Evolutionary conservation across 2,888 invertebrate genomes (phyloP).

Genomic region (Ectemnius continuus): DNA sequence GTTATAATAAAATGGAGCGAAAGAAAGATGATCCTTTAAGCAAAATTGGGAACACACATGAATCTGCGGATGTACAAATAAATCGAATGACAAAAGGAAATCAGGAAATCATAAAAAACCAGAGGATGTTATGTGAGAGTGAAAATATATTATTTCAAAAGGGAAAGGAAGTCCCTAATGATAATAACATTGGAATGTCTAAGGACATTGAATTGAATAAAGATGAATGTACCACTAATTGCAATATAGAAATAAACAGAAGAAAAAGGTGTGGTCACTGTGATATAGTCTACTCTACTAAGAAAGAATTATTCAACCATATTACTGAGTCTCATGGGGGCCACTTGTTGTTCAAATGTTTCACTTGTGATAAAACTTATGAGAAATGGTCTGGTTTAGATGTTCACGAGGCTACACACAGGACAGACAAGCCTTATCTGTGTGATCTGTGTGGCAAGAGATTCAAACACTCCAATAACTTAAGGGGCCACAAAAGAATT

Average conservation of each 20-base stretch:
- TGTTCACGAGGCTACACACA: slow-evolving; percentile 71
- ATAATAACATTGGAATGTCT: background rate
- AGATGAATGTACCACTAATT: slow-evolving; percentile 7
- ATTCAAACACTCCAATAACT: slow-evolving; percentile 73
- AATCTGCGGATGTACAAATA: background rate
- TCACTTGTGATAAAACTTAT: slow-evolving; percentile 66
- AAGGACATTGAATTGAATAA: background rate
- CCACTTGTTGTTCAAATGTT: slow-evolving; percentile 64
- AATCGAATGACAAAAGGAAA: no score
- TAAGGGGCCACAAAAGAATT: slow-evolving; percentile 72
- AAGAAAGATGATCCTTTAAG: slow-evolving; percentile 12
- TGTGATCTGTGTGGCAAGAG: slow-evolving; percentile 76
- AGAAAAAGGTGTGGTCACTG: slow-evolving; percentile 66
- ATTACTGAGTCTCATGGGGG: slow-evolving; percentile 61
- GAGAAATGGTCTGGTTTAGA: slow-evolving; percentile 70
- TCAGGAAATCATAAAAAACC: slow-evolving; percentile 8
- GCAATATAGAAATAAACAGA: background rate
- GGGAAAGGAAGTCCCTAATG: background rate
- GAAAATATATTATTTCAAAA: background rate
- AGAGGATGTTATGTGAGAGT: background rate
- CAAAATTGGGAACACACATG: background rate
- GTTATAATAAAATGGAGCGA: slow-evolving; percentile 20
- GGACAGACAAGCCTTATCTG: slow-evolving; percentile 69
- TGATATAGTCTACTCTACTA: slow-evolving; percentile 45
- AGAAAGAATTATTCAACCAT: slow-evolving; percentile 66